Percentiles rank a stretch among this genome's conserved stretches.
phyloP scores from a whole-genome alignment of 2,888 invertebrate species.

The Patella depressa region DNA sequence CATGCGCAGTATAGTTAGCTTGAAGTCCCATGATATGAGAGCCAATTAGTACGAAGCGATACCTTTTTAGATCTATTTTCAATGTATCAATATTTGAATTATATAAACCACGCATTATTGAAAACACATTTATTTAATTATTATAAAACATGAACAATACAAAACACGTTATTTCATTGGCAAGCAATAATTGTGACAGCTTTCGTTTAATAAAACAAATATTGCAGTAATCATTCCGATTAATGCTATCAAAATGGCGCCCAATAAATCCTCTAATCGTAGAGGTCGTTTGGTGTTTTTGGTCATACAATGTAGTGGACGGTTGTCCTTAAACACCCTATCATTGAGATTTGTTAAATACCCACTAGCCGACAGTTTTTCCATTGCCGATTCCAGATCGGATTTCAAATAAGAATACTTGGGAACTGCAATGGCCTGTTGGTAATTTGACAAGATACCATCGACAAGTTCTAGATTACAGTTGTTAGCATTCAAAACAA shows the following conservation, averaged over 20 bases:
- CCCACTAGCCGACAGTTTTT: not conserved
- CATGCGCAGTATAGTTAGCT: too few relatives aligned
- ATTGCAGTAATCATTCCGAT: too few relatives aligned
- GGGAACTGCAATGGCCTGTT: not conserved
- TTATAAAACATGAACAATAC: too few relatives aligned
- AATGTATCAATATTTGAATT: too few relatives aligned
- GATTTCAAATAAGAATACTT: not conserved
- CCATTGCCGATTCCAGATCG: not conserved
- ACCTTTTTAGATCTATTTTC: too few relatives aligned
- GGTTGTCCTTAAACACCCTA: not conserved
- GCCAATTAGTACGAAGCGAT: too few relatives aligned
- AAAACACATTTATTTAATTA: too few relatives aligned
- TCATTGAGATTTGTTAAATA: not conserved
- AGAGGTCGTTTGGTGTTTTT: not conserved
- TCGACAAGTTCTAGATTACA: not conserved
- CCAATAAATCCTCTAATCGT: not conserved
- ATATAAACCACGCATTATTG: too few relatives aligned
- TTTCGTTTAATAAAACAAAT: too few relatives aligned
- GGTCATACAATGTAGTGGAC: not conserved
- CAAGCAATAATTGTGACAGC: too few relatives aligned
- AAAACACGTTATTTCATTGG: too few relatives aligned
- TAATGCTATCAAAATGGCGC: not conserved
- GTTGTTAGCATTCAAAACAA: not conserved
- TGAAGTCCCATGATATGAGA: too few relatives aligned
- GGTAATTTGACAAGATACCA: not conserved